Evolutionary conservation across 2,797 vertebrate species (phyloP), one percentile per base, ranked within the genome.

Genomic region (Orientallactaga sibirica): DNA sequence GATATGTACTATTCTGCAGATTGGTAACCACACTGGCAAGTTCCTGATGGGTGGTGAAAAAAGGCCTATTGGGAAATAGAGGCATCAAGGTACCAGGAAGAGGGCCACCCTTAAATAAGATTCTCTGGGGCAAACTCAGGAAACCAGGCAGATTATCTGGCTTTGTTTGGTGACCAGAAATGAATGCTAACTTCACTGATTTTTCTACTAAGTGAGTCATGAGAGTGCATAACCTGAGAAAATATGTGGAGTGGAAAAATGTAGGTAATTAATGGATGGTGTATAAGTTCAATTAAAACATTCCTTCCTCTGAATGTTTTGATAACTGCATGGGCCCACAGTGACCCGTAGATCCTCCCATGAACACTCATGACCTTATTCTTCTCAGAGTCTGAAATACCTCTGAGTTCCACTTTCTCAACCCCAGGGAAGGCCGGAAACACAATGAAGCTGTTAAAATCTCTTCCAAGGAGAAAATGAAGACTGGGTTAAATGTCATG

Each of bases 221-320:
- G 73, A 66, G 90, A 68, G 68, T 70, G 58, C 52, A 20, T 64
- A 82, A 80, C 73, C 20, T 70, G 73, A 94, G 90, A 94, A 93
- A 95, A 76, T 41, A 94, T 86, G 75, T 76, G 90, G 94, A 85
- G 93, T 81, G n/a, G 90, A 83, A 91, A 94, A 90, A 15, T 48
- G 1, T 29, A 82, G 78, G 33, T 82, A 88, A 92, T 92, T 84
- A 92, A 76, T 19, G 77, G 74, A 92, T 43, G 37, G 0, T 41
- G 18, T 43, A 81, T 19, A 93, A 37, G 25, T 95, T 91, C 95
- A 96, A 97, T 97, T 96, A 73, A 95, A 94, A 97, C 95, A 95
- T 95, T 92, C 94, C 93, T 93, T 81, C 29, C 86, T 93, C 66
- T 92, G 82, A 90, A 88, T 48, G 78, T 85, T 91, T 84, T 83